Percentiles rank a stretch among this genome's conserved stretches.
Conservation (phyloP, 1,140 invertebrate species). For the Drosophila tani region DNA sequence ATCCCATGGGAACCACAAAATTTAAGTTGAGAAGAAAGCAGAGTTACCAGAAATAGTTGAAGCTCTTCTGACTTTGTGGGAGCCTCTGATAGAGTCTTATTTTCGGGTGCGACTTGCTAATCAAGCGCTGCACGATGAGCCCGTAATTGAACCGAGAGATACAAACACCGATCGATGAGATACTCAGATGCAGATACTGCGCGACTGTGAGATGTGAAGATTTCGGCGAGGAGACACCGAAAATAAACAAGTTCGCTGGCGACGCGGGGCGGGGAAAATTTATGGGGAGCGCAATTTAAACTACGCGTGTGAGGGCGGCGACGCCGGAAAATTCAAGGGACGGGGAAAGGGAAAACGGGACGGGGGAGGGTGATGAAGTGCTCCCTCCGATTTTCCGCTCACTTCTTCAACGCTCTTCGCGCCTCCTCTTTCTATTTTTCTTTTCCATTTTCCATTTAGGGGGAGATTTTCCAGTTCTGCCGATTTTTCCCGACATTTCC, state of each 20-base stretch:
- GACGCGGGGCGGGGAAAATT: conserved; percentile 52
- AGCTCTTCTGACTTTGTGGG: conserved; percentile 40
- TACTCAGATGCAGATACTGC: background rate
- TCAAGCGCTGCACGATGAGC: conserved; percentile 69
- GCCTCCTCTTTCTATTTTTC: conserved; percentile 20
- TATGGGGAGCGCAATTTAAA: conserved; percentile 79
- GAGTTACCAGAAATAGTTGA: background rate
- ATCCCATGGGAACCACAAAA: conserved; percentile 9
- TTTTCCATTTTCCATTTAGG: conserved; percentile 9
- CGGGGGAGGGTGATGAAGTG: conserved; percentile 65
- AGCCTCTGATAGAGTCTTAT: conserved; percentile 27
- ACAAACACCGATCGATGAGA: conserved; percentile 33
- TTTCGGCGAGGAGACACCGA: conserved; percentile 38
- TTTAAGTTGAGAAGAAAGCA: conserved; percentile 3
- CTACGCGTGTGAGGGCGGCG: conserved; percentile 72
- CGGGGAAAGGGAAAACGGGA: conserved; percentile 2
- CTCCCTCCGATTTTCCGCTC: conserved; percentile 63
- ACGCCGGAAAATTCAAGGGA: conserved; percentile 9
- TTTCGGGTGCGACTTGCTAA: conserved; percentile 53
- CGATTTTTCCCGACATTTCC: conserved; percentile 36
- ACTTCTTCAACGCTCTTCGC: conserved; percentile 32
- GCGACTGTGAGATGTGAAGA: conserved; percentile 16
- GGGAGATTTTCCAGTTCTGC: conserved; percentile 23
- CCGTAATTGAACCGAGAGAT: conserved; percentile 74
- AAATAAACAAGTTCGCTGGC: conserved; percentile 46